Base-by-base conservation (phyloP, 2,797 vertebrate genomes). In the Catamblyrhynchus diadema region DNA sequence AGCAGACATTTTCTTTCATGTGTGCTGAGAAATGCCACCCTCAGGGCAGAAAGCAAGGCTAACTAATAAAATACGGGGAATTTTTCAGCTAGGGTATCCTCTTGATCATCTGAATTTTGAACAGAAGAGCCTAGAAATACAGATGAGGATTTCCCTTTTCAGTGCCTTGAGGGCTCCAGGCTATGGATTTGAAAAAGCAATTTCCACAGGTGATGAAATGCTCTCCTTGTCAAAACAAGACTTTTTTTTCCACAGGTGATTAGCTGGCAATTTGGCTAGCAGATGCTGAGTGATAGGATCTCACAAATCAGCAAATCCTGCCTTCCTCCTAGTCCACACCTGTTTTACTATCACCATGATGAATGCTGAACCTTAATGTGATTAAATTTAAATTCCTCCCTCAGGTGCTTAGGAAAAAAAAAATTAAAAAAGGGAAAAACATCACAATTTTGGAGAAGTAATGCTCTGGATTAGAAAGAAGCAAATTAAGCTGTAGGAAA, bases 351-450 rank as follows among this genome's bases (percentile, higher is more conserved):
- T 71, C 75, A 67, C 62, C 42, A 42, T 59, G 70, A 87, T n/a
- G 41, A 95, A 42, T 44, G 33, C 70, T 93, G 72, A 95, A 78
- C 57, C 65, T 57, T 65, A 88, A 90, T 74, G 81, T 66, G 92
- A 94, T 97, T 94, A 95, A 92, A 86, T 95, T 90, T 94, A 96
- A 97, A 91, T 94, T 37, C 19, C 23, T 97, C 92, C 94, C 92
- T 97, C 65, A 86, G 94, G 90, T 93, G 66, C 4, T 92, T 91
- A 65, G 24, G 9, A 8, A 79, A 96, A 93, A 93, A 53, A 74
- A 27, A 7, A 28, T 8, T 0, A 18, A 14, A 39, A 85, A 20
- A 4, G 1, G 10, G 2, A 2, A 73, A 89, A 83, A 10, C 21
- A 85, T 54, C 60, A 56, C 7, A 16, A 2, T 85, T 94, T 92